A percentile compares a stretch with the other conserved stretches of the same genome.
These are phyloP conservation scores for Andrena flavipes DNA, from an alignment of 2,888 invertebrate genomes.

Conservation along the genomic window DNA sequence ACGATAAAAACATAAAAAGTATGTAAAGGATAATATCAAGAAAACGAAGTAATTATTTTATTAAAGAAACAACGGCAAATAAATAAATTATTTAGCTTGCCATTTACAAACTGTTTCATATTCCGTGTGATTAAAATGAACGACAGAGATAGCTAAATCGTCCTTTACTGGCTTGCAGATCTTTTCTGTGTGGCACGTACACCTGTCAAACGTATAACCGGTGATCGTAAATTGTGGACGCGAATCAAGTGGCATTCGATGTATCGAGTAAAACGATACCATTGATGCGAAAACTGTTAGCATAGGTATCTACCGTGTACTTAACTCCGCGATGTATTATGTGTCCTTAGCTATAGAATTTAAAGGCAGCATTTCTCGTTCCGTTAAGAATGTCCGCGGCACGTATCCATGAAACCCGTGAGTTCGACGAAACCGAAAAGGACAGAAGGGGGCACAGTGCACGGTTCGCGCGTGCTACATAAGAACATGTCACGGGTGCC, in stretches of 20 bases:
- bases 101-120: background rate
- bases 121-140: background rate
- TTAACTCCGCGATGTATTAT: background rate
- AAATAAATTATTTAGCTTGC: background rate
- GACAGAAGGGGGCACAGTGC: background rate
- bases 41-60: background rate
- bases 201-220: constrained; percentile 40
- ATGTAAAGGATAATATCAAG: background rate
- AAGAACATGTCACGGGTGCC: background rate
- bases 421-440: background rate
- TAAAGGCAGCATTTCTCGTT: background rate
- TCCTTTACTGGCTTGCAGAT: background rate
- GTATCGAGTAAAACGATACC: constrained; percentile 18
- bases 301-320: background rate
- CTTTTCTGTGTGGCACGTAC: constrained; percentile 13
- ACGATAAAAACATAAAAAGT: background rate
- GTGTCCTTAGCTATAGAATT: background rate
- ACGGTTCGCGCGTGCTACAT: background rate
- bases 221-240: constrained; percentile 6
- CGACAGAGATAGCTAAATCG: background rate
- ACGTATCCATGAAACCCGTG: background rate
- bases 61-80: background rate
- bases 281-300: constrained; percentile 6
- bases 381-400: background rate
- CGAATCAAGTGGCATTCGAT: constrained; percentile 1